Evolutionary conservation across 1,140 invertebrate genomes (phyloP).

Genomic region (Hypothenemus hampei): DNA sequence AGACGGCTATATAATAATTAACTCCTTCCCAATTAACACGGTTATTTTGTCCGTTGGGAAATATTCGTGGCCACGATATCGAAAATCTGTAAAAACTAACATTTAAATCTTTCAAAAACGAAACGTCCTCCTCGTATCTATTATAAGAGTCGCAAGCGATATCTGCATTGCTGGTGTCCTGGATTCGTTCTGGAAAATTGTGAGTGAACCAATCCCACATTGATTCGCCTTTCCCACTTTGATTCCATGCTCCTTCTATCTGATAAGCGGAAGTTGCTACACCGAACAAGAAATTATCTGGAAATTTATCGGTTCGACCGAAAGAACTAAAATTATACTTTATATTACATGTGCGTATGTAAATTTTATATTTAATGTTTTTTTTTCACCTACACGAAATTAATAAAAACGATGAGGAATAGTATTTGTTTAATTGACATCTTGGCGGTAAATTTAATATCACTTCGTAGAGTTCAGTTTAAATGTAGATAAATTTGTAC

Average conservation of each 20-base stretch:
- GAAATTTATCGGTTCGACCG: conserved; percentile 37
- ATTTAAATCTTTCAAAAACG: conserved; percentile 47
- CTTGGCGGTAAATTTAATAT: no score
- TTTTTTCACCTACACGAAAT: no score
- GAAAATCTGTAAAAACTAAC: conserved; percentile 55
- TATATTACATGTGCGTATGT: no score
- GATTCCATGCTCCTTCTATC: conserved; percentile 42
- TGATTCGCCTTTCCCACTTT: conserved; percentile 47
- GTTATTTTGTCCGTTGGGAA: conserved; percentile 45
- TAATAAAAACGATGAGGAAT: no score
- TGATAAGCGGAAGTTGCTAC: conserved; percentile 41
- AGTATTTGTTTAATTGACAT: no score
- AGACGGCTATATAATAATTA: conserved; percentile 59
- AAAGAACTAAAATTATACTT: neutral
- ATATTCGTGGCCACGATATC: conserved; percentile 54
- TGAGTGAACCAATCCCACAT: conserved; percentile 58
- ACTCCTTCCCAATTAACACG: conserved; percentile 40
- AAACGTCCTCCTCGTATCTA: conserved; percentile 52
- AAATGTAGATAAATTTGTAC: no score
- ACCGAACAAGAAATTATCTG: conserved; percentile 39
- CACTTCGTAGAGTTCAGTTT: no score
- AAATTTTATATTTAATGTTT: no score
- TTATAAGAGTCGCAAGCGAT: conserved; percentile 57
- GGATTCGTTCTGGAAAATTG: conserved; percentile 49
- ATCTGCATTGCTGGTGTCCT: conserved; percentile 52